A percentile compares a stretch with the other conserved stretches of the same genome.
phyloP scores from a whole-genome alignment of 2,888 invertebrate species.

The Drosophila colorata region DNA sequence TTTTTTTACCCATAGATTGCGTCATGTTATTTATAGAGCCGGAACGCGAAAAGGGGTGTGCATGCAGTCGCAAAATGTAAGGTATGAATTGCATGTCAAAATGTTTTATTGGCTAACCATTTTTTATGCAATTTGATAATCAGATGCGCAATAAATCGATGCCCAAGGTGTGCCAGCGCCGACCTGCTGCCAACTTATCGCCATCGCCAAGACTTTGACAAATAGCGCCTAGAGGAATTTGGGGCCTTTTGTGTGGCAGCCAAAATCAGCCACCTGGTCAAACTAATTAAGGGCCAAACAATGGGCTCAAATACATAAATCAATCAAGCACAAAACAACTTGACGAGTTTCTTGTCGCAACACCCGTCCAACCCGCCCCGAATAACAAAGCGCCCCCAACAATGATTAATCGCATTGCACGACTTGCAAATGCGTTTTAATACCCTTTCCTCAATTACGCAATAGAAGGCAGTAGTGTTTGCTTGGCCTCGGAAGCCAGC shows the following conservation, averaged over 20 bases:
- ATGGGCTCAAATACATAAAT: constrained; percentile 73
- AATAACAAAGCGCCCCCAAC: constrained; percentile 47
- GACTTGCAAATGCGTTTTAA: constrained; percentile 55
- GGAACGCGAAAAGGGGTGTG: constrained; percentile 46
- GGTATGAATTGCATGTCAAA: constrained; percentile 81
- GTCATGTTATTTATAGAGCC: constrained; percentile 81
- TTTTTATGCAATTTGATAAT: constrained; percentile 80
- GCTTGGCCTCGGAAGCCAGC: constrained; percentile 1
- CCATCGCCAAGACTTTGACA: constrained; percentile 62
- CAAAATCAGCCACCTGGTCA: constrained; percentile 67
- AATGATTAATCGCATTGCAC: constrained; percentile 71
- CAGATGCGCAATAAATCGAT: constrained; percentile 72
- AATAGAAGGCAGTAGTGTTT: constrained; percentile 16
- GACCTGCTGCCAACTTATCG: constrained; percentile 69
- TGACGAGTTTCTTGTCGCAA: constrained; percentile 69
- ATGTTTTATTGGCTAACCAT: constrained; percentile 82
- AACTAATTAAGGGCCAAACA: constrained; percentile 74
- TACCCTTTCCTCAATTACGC: constrained; percentile 52
- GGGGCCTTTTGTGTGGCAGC: constrained; percentile 2
- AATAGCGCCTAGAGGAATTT: constrained; percentile 45
- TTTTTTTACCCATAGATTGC: constrained; percentile 77
- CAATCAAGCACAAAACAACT: constrained; percentile 75
- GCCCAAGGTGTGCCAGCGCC: constrained; percentile 23
- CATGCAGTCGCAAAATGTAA: constrained; percentile 44
- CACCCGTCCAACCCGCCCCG: constrained; percentile 3